Evolutionary conservation across 2,888 invertebrate species (phyloP).

Genomic region (Drosophila helvetica): DNA sequence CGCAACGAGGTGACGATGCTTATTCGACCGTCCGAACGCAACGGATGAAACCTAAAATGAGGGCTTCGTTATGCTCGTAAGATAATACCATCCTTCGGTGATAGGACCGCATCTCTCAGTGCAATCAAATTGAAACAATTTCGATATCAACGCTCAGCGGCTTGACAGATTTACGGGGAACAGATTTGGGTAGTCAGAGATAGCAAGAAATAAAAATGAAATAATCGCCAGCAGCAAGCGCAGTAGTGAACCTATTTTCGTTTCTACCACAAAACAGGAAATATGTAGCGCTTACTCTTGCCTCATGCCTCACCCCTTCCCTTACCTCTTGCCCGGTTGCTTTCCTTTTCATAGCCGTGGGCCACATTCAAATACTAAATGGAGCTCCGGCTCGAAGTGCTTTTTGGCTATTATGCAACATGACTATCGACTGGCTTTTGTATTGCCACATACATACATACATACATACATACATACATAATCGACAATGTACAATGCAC

Average conservation of each 20-base stretch:
- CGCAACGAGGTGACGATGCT: too few species aligned
- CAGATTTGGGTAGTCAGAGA: constrained; percentile 4
- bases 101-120: neutral
- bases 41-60: neutral
- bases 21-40: too few species aligned
- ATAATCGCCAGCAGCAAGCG: constrained; percentile 15
- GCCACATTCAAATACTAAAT: constrained; percentile 55
- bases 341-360: constrained; percentile 36
- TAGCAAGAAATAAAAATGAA: constrained; percentile 23
- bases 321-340: constrained; percentile 17
- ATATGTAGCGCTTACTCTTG: constrained; percentile 51
- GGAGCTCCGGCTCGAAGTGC: constrained; percentile 48
- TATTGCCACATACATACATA: constrained; percentile 22
- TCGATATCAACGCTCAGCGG: constrained; percentile 12
- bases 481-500: constrained; percentile 25
- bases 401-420: constrained; percentile 70
- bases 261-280: constrained; percentile 66
- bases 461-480: constrained; percentile 21
- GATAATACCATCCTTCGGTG: too few species aligned
- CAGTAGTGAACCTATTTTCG: constrained; percentile 45
- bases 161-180: constrained; percentile 26
- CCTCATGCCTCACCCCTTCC: neutral
- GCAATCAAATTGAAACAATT: constrained; percentile 17
- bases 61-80: neutral
- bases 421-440: constrained; percentile 49